phyloP scores from a whole-genome alignment of 2,113 vertebrate genomes.

The Pterocles gutturalis region DNA sequence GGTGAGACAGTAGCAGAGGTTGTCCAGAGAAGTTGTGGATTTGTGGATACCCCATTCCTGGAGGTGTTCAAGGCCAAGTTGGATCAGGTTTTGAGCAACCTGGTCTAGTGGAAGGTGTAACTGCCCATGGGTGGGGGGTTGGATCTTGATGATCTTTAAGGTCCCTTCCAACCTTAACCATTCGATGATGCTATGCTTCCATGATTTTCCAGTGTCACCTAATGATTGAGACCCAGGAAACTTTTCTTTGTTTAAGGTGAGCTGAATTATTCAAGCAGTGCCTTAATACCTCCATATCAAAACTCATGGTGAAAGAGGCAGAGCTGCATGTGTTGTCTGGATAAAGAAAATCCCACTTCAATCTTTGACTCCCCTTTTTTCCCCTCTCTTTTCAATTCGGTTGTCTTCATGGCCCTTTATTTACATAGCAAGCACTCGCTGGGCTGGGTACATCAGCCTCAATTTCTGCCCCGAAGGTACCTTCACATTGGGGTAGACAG shows the following conservation, averaged over 20 bases:
- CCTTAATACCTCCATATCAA: neutral
- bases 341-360: neutral
- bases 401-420: neutral
- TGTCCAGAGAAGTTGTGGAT: too few species aligned
- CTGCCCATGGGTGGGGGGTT: too few species aligned
- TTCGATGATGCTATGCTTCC: too few species aligned
- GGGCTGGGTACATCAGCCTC: neutral
- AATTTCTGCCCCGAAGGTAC: neutral
- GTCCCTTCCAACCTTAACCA: too few species aligned
- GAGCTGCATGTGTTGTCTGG: neutral
- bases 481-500: neutral
- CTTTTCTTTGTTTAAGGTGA: neutral
- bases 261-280: neutral
- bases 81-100: too few species aligned
- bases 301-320: neutral
- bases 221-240: neutral
- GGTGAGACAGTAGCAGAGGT: too few species aligned
- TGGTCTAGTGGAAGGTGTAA: too few species aligned
- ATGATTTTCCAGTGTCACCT: neutral
- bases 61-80: too few species aligned
- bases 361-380: neutral
- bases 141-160: too few species aligned
- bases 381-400: neutral
- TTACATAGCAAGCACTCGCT: neutral
- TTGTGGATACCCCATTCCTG: too few species aligned